Conservation (phyloP, 2,888 invertebrate genomes). For the Hypena proboscidalis region DNA sequence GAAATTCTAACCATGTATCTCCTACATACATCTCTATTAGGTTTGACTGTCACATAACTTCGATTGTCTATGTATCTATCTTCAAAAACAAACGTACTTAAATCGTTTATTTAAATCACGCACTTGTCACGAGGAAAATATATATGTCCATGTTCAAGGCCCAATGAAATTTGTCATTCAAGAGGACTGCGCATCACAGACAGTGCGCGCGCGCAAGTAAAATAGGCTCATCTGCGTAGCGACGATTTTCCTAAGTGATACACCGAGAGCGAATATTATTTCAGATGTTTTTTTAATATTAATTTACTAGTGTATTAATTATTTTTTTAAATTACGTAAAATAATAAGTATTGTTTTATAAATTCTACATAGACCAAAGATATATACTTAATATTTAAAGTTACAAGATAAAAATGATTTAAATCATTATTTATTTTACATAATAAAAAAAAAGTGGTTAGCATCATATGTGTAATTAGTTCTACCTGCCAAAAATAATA, state of each 20-base stretch:
- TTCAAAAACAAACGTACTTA: constrained; percentile 27
- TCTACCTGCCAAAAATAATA: no score
- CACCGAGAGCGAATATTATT: constrained; percentile 48
- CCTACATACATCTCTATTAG: background rate
- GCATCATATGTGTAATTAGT: no score
- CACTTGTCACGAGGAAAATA: constrained; percentile 82
- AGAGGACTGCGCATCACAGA: constrained; percentile 49
- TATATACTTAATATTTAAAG: no score
- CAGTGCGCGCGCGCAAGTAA: constrained; percentile 62
- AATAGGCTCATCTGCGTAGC: constrained; percentile 48
- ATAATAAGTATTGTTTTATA: no score
- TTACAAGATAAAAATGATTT: no score
- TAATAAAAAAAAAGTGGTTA: no score
- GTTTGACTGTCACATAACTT: constrained; percentile 16
- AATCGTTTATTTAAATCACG: constrained; percentile 70
- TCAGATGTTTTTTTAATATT: background rate
- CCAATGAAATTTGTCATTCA: constrained; percentile 82
- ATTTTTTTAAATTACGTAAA: no score
- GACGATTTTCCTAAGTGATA: constrained; percentile 74
- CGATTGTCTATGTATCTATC: constrained; percentile 9
- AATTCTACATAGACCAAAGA: no score
- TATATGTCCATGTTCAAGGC: constrained; percentile 73
- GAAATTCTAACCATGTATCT: background rate
- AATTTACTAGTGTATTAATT: no score
- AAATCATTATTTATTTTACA: no score